Evolutionary conservation across 2,113 vertebrate genomes (phyloP).

Genomic region (Ctenodactylus gundi): DNA sequence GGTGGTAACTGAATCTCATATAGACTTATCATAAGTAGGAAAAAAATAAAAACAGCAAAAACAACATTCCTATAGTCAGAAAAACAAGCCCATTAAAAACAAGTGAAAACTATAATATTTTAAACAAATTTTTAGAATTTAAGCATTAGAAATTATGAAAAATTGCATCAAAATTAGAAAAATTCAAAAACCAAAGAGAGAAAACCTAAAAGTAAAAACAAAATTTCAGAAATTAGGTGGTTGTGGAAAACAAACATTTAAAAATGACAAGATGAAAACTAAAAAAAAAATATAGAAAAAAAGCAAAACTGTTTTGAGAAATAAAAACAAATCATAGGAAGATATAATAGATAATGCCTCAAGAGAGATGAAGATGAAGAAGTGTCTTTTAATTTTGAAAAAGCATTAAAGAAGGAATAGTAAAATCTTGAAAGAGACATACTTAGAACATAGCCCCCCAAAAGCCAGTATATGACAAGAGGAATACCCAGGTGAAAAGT

Average conservation of each 20-base stretch:
- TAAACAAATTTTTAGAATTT: not conserved
- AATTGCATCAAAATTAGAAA: not conserved
- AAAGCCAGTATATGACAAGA: not conserved
- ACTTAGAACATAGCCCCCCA: not conserved
- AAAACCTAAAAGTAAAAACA: not conserved
- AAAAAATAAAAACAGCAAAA: not conserved
- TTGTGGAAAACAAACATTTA: conserved; percentile 3
- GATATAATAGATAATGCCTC: not conserved
- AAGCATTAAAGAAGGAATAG: no score
- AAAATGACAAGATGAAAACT: not conserved
- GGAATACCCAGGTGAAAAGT: not conserved
- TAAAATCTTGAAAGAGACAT: not conserved
- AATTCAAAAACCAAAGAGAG: not conserved
- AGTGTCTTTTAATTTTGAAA: no score
- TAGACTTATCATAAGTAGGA: not conserved
- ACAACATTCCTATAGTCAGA: not conserved
- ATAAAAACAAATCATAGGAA: not conserved
- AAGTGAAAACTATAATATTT: not conserved
- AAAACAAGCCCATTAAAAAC: not conserved
- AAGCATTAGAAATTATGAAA: not conserved
- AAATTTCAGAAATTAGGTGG: not conserved
- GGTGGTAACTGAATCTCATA: not conserved
- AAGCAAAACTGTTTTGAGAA: not conserved
- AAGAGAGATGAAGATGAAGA: not conserved
- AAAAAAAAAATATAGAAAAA: not conserved